phyloP scores from a whole-genome alignment of 2,113 vertebrate genomes.

The Vidua chalybeata region DNA sequence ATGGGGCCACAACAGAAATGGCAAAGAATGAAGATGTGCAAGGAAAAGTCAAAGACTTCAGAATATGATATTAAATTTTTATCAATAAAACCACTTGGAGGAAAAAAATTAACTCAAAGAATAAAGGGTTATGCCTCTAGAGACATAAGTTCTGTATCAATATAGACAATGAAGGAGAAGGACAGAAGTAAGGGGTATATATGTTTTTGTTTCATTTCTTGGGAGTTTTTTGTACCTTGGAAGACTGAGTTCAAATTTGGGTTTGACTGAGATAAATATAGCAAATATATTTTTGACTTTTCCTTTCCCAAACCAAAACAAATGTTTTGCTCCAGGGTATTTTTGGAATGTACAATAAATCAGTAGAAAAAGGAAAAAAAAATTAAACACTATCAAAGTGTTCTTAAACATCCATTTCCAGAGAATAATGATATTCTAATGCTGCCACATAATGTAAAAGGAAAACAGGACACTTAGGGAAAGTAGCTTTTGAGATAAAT shows the following conservation, averaged over 20 bases:
- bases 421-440: constrained; percentile 21
- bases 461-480: constrained; percentile 24
- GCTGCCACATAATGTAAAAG: neutral
- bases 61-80: neutral
- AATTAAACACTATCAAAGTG: constrained; percentile 14
- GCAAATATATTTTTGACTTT: constrained; percentile 44
- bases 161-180: neutral
- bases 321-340: constrained; percentile 52
- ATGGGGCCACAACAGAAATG: neutral
- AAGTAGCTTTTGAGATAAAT: constrained; percentile 30
- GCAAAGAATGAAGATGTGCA: neutral
- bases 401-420: constrained; percentile 37
- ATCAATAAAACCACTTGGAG: neutral
- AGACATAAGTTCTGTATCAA: neutral
- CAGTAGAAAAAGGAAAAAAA: constrained; percentile 30
- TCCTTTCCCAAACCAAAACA: constrained; percentile 30
- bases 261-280: constrained; percentile 50
- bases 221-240: neutral
- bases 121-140: neutral
- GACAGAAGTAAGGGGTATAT: neutral
- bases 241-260: constrained; percentile 15
- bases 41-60: constrained; percentile 8
- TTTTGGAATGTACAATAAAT: constrained; percentile 38
- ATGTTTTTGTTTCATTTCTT: neutral
- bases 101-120: neutral